Conservation (phyloP, 2,888 invertebrate genomes). For the Sussaba pulchella region DNA sequence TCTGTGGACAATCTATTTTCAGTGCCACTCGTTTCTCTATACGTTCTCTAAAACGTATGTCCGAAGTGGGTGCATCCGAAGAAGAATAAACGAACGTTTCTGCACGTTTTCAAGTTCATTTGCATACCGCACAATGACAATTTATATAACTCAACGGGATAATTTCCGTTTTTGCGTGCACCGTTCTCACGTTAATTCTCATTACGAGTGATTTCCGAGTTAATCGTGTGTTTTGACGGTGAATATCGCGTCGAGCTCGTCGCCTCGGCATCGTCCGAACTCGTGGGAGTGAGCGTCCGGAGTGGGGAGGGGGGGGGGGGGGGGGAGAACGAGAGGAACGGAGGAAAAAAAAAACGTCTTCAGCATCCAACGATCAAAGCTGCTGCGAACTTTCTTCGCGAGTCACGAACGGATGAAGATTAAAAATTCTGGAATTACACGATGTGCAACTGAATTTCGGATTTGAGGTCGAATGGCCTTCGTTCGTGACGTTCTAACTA, state of each 20-base stretch:
- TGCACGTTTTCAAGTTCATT: constrained; percentile 60
- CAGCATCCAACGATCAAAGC: constrained; percentile 2
- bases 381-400: constrained; percentile 9
- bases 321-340: not conserved
- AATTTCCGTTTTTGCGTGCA: not conserved
- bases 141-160: not conserved
- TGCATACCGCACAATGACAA: constrained; percentile 4
- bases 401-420: not conserved
- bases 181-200: not conserved
- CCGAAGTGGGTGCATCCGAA: constrained; percentile 66
- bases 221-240: not conserved
- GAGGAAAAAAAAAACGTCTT: not conserved
- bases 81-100: constrained; percentile 66
- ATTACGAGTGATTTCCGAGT: not conserved
- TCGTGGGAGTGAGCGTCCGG: not conserved
- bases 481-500: no score
- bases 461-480: constrained; percentile 1
- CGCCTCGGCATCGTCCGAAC: not conserved
- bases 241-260: constrained; percentile 17
- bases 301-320: not conserved
- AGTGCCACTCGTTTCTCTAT: constrained; percentile 61
- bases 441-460: not conserved
- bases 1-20: constrained; percentile 77
- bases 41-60: constrained; percentile 33
- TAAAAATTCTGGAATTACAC: not conserved